These are phyloP conservation scores for Cathartes aura DNA, from an alignment of 2,113 vertebrate species.

Conservation along the genomic window DNA sequence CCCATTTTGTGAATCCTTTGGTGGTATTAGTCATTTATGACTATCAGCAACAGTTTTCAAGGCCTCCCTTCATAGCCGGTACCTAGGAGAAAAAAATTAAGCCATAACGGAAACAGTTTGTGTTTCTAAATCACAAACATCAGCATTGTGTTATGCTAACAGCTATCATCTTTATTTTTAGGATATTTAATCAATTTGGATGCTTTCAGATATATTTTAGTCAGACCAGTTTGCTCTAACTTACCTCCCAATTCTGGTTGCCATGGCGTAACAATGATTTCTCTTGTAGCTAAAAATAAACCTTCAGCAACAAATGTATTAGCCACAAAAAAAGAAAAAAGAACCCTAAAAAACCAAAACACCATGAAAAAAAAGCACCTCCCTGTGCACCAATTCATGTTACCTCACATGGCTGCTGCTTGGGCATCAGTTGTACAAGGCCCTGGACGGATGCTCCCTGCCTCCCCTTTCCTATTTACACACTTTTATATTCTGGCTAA, in stretches of 20 bases:
- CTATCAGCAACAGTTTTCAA: not conserved
- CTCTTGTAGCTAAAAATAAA: constrained; percentile 72
- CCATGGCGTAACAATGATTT: constrained; percentile 68
- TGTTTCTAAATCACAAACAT: constrained; percentile 35
- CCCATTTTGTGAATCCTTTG: not conserved
- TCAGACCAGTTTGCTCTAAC: constrained; percentile 60
- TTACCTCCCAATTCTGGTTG: constrained; percentile 70
- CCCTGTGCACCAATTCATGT: not conserved
- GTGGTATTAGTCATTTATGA: not conserved
- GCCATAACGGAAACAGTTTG: not conserved
- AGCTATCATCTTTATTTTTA: constrained; percentile 68
- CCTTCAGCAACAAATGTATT: constrained; percentile 45
- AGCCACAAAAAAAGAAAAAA: not conserved
- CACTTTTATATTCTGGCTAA: not conserved
- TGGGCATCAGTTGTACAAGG: not conserved
- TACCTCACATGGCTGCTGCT: not conserved
- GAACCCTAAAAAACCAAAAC: rapidly evolving
- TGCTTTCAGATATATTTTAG: constrained; percentile 68
- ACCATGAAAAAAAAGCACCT: not conserved
- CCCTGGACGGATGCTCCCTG: rapidly evolving
- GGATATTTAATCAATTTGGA: constrained; percentile 64
- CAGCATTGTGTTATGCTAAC: constrained; percentile 2
- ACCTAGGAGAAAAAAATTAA: not conserved
- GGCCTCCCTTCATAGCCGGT: not conserved
- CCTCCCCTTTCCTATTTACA: not conserved